Percentiles rank a stretch among this genome's conserved stretches.
Conservation (phyloP, 2,888 invertebrate species). For the Philhelius pedissequus region DNA sequence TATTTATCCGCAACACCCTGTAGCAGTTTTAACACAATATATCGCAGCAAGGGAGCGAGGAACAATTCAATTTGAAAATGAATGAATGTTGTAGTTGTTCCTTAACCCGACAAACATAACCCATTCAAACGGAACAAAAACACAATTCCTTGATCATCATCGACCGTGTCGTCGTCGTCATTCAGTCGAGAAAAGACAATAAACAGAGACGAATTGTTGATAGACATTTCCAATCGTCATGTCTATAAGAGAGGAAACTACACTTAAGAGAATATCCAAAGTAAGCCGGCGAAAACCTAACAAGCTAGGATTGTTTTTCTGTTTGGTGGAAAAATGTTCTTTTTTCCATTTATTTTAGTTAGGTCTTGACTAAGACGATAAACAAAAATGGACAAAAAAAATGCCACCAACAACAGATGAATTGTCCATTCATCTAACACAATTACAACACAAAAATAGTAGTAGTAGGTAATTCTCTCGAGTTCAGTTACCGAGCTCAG, state of each 20-base stretch:
- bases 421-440: conserved; percentile 52
- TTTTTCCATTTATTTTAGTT: background rate
- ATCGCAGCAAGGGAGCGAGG: background rate
- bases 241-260: conserved; percentile 18
- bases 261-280: conserved; percentile 7
- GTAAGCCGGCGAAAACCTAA: background rate
- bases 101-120: conserved; percentile 13
- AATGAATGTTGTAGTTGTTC: conserved; percentile 41
- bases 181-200: conserved; percentile 22
- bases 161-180: background rate
- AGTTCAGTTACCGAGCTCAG: conserved; percentile 41
- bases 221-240: conserved; percentile 34
- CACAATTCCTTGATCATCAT: background rate
- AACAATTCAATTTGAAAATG: conserved; percentile 39
- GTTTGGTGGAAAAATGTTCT: background rate
- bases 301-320: conserved; percentile 26
- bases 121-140: conserved; percentile 61
- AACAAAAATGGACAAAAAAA: background rate
- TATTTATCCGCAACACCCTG: conserved; percentile 11
- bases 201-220: conserved; percentile 54
- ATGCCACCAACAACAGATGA: conserved; percentile 16
- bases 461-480: conserved; percentile 27
- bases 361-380: background rate
- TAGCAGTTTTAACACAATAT: background rate
- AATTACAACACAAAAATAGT: no score